These are phyloP conservation scores for Xylocampa areola DNA, from an alignment of 2,888 invertebrate species.

Conservation along the genomic window DNA sequence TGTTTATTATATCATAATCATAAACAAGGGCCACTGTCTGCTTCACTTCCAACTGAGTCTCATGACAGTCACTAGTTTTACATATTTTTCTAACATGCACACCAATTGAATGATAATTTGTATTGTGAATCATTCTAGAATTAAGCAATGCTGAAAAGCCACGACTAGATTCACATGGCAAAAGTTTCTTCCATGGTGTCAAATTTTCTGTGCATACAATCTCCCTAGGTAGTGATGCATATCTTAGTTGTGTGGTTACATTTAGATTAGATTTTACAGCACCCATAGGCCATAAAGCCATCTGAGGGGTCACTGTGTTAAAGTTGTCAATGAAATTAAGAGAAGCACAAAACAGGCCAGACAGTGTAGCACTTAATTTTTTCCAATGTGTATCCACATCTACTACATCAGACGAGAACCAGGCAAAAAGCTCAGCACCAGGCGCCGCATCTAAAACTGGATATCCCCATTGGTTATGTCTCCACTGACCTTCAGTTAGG, in stretches of 20 bases:
- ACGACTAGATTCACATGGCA: constrained; percentile 97
- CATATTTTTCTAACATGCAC: constrained; percentile 96
- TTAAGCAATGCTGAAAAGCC: constrained; percentile 97
- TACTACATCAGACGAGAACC: constrained; percentile 93
- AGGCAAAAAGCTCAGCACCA: constrained; percentile 98
- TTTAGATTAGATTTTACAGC: constrained; percentile 85
- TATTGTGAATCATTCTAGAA: constrained; percentile 97
- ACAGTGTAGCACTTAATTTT: constrained; percentile 96
- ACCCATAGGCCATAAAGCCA: constrained; percentile 94
- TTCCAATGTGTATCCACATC: constrained; percentile 96
- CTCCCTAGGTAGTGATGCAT: constrained; percentile 98
- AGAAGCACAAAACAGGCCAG: constrained; percentile 98
- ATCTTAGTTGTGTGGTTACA: constrained; percentile 91
- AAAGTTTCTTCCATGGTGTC: constrained; percentile 99
- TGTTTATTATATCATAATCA: constrained; percentile 92
- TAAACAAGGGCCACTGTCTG: constrained; percentile 97
- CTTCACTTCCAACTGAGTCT: constrained; percentile 93
- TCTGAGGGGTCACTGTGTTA: constrained; percentile 95
- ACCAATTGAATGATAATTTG: constrained; percentile 97
- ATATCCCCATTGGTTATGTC: constrained; percentile 98
- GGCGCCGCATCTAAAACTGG: constrained; percentile 96
- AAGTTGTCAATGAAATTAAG: constrained; percentile 97
- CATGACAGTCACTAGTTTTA: constrained; percentile 88
- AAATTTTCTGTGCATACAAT: constrained; percentile 99
- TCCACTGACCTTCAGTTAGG: constrained; percentile 98